Conservation (phyloP, 2,888 invertebrate species). For the Iselma pallidipennis region DNA sequence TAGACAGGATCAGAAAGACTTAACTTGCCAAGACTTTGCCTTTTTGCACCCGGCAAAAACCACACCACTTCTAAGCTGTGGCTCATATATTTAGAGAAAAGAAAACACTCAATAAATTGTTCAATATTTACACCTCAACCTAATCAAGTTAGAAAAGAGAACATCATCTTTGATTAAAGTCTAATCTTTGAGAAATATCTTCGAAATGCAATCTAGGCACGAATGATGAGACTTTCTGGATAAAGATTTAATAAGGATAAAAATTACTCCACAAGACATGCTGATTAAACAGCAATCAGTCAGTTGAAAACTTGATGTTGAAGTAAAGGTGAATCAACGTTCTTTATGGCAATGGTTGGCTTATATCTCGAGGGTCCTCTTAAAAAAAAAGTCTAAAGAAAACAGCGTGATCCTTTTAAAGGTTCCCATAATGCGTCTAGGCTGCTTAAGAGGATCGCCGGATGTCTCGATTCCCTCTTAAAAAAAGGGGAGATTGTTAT, state of each 20-base stretch:
- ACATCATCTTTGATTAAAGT: not conserved
- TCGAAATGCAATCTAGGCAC: constrained; percentile 43
- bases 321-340: constrained; percentile 36
- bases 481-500: constrained; percentile 73
- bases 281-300: constrained; percentile 54
- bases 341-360: constrained; percentile 45
- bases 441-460: constrained; percentile 40
- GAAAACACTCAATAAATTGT: not conserved
- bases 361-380: constrained; percentile 50
- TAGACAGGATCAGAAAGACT: constrained; percentile 54
- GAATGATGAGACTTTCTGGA: constrained; percentile 26
- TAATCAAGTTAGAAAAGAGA: too few relatives aligned
- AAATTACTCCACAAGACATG: constrained; percentile 53
- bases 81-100: not conserved
- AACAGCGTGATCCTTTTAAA: constrained; percentile 52
- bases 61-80: constrained; percentile 11
- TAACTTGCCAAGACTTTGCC: constrained; percentile 49
- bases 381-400: constrained; percentile 48
- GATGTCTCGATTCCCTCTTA: constrained; percentile 50
- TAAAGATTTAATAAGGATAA: constrained; percentile 51
- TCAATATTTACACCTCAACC: not conserved
- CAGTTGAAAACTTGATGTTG: constrained; percentile 46
- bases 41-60: constrained; percentile 38
- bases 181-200: not conserved
- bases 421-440: constrained; percentile 41